phyloP scores from a whole-genome alignment of 2,888 invertebrate species.

The Buathra laborator region DNA sequence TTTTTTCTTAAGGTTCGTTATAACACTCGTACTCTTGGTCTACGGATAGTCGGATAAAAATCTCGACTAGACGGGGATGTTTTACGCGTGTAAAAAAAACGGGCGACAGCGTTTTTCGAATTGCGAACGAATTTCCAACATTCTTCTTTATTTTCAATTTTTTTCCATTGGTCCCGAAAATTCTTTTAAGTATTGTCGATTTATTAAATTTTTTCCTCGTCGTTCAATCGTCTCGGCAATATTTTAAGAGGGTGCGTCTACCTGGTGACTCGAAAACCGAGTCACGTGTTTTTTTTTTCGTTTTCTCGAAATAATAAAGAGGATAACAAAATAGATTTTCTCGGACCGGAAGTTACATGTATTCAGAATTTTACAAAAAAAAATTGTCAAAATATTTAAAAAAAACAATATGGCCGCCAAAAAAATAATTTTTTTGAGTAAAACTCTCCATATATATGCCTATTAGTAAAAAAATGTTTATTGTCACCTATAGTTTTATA shows the following conservation, averaged over 20 bases:
- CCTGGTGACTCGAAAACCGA: not conserved
- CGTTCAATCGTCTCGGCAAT: not conserved
- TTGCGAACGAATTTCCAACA: not conserved
- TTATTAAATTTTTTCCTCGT: not conserved
- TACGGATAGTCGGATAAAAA: not conserved
- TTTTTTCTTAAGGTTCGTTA: conserved; percentile 28
- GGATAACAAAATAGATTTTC: too few species aligned
- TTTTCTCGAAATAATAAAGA: not conserved
- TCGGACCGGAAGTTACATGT: too few species aligned
- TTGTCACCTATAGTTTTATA: too few species aligned
- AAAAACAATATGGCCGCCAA: too few species aligned
- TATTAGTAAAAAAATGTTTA: too few species aligned
- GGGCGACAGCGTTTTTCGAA: not conserved
- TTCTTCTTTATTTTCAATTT: not conserved
- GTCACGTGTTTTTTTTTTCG: not conserved
- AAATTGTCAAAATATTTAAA: too few species aligned
- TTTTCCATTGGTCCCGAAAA: not conserved
- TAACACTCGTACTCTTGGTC: not conserved
- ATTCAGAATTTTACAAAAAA: too few species aligned
- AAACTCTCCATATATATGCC: too few species aligned
- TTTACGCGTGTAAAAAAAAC: not conserved
- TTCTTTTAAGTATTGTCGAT: not conserved
- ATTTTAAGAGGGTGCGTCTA: not conserved
- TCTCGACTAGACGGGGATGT: conserved; percentile 22
- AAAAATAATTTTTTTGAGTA: too few species aligned